Conservation (phyloP, 1,140 invertebrate species). For the Lucilia sericata region DNA sequence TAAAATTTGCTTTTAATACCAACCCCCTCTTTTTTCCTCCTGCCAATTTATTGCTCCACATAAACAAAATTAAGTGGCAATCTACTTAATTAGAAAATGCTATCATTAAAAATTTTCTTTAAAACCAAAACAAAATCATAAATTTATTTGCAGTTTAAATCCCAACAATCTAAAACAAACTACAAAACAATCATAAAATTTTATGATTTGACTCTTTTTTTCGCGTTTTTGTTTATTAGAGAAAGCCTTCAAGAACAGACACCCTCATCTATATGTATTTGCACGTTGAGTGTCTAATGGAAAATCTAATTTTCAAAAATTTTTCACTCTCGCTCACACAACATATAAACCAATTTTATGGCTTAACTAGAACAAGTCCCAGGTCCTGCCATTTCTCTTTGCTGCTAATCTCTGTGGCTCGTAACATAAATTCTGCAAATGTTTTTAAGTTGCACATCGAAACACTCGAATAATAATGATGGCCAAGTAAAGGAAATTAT, state of each 20-base stretch:
- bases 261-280: constrained; percentile 16
- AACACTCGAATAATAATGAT: neutral
- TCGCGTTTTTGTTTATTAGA: too few species aligned
- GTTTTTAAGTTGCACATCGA: neutral
- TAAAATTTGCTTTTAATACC: too few species aligned
- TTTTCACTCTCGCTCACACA: neutral
- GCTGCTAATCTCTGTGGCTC: constrained; percentile 15
- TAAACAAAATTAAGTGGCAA: constrained; percentile 35
- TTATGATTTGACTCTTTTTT: constrained; percentile 33
- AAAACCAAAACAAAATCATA: constrained; percentile 36
- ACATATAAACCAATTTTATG: constrained; percentile 40
- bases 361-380: too few species aligned
- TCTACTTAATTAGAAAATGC: constrained; percentile 33
- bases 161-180: constrained; percentile 1
- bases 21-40: neutral
- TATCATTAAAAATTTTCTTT: neutral
- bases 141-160: constrained; percentile 37
- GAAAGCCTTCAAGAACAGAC: constrained; percentile 15
- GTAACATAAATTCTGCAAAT: constrained; percentile 9
- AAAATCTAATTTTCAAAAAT: constrained; percentile 39
- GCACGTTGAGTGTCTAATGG: constrained; percentile 11
- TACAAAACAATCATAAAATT: constrained; percentile 37
- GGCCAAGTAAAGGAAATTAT: neutral
- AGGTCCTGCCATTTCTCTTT: neutral
- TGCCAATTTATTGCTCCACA: neutral